Conservation (phyloP, 2,113 vertebrate species). For the Acrocephalus kingi region DNA sequence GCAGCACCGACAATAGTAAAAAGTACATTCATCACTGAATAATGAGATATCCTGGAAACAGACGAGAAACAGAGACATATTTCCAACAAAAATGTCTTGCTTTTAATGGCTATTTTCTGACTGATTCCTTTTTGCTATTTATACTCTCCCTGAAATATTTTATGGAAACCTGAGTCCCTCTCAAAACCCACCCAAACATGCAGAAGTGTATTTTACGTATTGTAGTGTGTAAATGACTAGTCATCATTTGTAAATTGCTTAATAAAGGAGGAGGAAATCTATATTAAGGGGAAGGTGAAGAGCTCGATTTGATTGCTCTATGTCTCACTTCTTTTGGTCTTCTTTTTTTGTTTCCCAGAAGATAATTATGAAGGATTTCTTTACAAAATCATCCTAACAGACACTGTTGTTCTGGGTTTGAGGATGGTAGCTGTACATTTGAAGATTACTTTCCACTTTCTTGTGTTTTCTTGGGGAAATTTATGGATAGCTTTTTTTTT, state of each 20-base stretch:
- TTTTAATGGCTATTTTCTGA: background rate
- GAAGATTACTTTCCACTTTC: background rate
- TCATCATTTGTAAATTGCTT: slow-evolving; percentile 11
- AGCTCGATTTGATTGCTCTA: background rate
- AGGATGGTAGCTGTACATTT: background rate
- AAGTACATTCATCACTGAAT: background rate
- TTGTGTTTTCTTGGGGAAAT: background rate
- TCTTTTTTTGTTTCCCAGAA: background rate
- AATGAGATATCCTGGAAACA: background rate
- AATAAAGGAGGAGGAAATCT: background rate
- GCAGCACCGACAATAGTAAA: background rate
- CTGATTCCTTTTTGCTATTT: background rate
- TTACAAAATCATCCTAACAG: background rate
- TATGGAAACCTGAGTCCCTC: background rate
- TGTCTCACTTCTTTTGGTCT: background rate
- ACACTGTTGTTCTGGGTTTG: background rate
- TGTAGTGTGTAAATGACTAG: slow-evolving; percentile 22
- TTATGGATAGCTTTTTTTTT: background rate
- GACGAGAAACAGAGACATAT: fast-evolving
- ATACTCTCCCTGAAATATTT: background rate
- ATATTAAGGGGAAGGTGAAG: background rate
- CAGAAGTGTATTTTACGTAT: slow-evolving; percentile 21
- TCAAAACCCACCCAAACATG: slow-evolving; percentile 22
- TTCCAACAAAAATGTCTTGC: background rate
- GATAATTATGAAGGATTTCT: slow-evolving; percentile 48